Conservation (phyloP, 2,888 invertebrate genomes). For the Incurvaria masculella region DNA sequence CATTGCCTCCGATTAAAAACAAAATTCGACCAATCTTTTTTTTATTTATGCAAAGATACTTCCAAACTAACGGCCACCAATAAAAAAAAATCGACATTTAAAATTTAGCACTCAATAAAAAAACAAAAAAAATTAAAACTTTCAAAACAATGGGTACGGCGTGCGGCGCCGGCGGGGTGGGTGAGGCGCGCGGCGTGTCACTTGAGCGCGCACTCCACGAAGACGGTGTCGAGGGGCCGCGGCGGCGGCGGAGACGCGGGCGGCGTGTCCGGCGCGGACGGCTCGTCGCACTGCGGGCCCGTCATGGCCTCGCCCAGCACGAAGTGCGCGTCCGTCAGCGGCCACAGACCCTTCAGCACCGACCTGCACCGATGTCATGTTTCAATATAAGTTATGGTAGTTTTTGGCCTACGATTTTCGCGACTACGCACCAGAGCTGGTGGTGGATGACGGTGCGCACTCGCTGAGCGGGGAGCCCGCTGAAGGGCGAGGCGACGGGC, state of each 20-base stretch:
- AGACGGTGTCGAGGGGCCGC: conserved; percentile 22
- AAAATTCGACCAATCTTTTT: too few relatives aligned
- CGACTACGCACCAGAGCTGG: conserved; percentile 61
- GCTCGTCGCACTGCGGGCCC: conserved; percentile 13
- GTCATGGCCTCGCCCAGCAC: conserved; percentile 20
- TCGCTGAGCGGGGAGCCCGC: conserved; percentile 85
- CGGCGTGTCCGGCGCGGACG: conserved; percentile 7
- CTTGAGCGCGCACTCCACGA: conserved; percentile 52
- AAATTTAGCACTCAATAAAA: too few relatives aligned
- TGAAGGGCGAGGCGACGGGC: conserved; percentile 90
- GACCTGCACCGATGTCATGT: conserved; percentile 42
- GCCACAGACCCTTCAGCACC: conserved; percentile 57
- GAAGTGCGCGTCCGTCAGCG: conserved; percentile 56
- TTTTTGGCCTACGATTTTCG: too few relatives aligned
- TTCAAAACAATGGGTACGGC: too few relatives aligned
- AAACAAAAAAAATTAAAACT: too few relatives aligned
- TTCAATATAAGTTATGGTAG: too few relatives aligned
- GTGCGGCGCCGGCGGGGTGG: too few relatives aligned
- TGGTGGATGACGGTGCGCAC: conserved; percentile 64
- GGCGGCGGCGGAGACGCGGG: conserved; percentile 9
- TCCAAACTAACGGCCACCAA: too few relatives aligned
- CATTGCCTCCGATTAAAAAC: too few relatives aligned
- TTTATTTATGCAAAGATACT: too few relatives aligned
- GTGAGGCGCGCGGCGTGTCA: conserved; percentile 24
- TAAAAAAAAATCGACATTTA: too few relatives aligned